These are phyloP conservation scores for Hypomecis punctinalis DNA, from an alignment of 2,888 invertebrate genomes.

Conservation along the genomic window DNA sequence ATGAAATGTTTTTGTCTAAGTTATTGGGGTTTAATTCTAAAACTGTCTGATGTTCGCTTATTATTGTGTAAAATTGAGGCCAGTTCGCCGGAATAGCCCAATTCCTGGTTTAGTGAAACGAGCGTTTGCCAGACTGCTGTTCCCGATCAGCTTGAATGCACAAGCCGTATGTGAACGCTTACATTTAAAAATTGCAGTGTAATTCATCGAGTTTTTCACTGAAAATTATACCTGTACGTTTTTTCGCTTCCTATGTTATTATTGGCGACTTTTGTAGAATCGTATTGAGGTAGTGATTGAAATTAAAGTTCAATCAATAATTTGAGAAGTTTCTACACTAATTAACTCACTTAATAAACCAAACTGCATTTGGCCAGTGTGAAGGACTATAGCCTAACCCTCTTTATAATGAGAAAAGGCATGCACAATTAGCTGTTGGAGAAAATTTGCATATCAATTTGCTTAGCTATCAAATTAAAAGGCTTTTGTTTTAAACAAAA, in stretches of 20 bases:
- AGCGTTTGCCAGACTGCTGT: constrained; percentile 18
- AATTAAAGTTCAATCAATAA: too few relatives aligned
- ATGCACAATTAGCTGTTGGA: too few relatives aligned
- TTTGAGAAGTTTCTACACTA: too few relatives aligned
- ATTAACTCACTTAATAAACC: not conserved
- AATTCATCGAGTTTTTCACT: not conserved
- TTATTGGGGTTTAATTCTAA: not conserved
- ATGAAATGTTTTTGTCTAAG: not conserved
- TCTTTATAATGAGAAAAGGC: too few relatives aligned
- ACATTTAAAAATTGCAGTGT: constrained; percentile 1
- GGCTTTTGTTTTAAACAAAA: too few relatives aligned
- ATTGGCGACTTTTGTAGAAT: not conserved
- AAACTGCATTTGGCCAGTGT: not conserved
- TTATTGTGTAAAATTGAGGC: constrained; percentile 4
- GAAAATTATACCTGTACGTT: not conserved
- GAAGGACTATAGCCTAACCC: too few relatives aligned
- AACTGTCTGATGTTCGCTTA: not conserved
- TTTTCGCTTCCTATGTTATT: not conserved
- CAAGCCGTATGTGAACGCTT: constrained; percentile 22
- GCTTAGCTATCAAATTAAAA: too few relatives aligned
- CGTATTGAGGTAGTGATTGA: too few relatives aligned
- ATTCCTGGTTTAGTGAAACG: constrained; percentile 26
- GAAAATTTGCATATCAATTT: too few relatives aligned
- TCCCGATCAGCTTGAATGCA: constrained; percentile 37
- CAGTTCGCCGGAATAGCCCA: constrained; percentile 23